Base-by-base conservation (phyloP, 2,113 vertebrate genomes). In the Eidolon helvum region DNA sequence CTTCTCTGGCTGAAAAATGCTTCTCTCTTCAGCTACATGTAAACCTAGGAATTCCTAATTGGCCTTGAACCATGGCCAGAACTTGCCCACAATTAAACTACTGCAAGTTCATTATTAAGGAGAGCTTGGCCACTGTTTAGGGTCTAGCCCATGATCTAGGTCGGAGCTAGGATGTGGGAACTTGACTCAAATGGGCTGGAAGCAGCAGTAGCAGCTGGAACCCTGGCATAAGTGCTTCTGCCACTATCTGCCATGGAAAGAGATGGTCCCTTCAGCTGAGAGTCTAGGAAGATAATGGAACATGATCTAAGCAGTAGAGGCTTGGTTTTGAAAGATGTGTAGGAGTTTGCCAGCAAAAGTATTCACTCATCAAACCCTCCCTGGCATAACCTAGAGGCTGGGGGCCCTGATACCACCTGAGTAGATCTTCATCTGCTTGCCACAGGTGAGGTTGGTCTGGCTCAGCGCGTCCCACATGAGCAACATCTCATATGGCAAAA, bases 391-490 rank as follows among this genome's bases (percentile, higher is more conserved):
- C 69, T 48, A 8, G 53, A 78, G 0, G 97, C 98, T 0, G 97
- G 98, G 6, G 98, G 45, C 77, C 98, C 98, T 1, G 9, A 24
- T 0, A 0, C 12, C 5, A 5, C 40, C 38, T 93, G 68, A 83
- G 63, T 53, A 45, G 12, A 77, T 0, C 4, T 2, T 28, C 0
- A 0, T 88, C n/a, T 21, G 96, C 63, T 85, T 98, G 43, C 98
- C 98, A 43, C 99, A 99, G 11, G 77, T 35, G 19, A 99, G 98
- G 0, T 97, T 87, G 21, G 98, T 59, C 43, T 88, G 94, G 88
- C 97, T 97, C 91, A 99, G 98, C 0, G 98, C 95, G 0, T 97
- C 98, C 99, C 99, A 99, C 99, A 99, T 99, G 38, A 92, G 96
- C 72, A 99, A 94, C 91, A 99, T 97, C 86, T 99, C 99, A 10